These are phyloP conservation scores for Automeris io DNA, from an alignment of 2,888 invertebrate species.

Conservation along the genomic window DNA sequence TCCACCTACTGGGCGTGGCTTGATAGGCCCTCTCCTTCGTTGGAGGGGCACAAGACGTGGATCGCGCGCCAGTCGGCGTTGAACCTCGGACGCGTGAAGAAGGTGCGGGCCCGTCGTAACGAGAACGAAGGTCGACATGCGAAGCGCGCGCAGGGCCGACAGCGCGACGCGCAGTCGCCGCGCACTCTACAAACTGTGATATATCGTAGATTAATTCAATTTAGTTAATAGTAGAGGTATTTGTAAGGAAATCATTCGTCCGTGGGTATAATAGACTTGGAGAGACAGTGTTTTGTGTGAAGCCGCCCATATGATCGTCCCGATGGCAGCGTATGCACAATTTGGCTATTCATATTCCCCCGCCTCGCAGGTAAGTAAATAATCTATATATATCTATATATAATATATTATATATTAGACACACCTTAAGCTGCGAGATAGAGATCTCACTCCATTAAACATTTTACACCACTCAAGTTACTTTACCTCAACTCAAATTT, in stretches of 20 bases:
- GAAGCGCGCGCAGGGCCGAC: slow-evolving; percentile 66
- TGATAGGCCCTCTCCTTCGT: slow-evolving; percentile 64
- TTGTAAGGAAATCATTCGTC: slow-evolving; percentile 53
- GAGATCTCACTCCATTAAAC: too few species aligned
- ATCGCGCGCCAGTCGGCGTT: slow-evolving; percentile 71
- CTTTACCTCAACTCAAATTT: too few species aligned
- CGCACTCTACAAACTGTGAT: slow-evolving; percentile 69
- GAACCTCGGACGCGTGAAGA: slow-evolving; percentile 59
- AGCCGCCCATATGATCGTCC: slow-evolving; percentile 76
- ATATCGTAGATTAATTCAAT: slow-evolving; percentile 47
- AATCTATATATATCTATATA: too few species aligned
- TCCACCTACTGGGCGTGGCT: slow-evolving; percentile 55
- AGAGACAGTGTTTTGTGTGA: slow-evolving; percentile 73
- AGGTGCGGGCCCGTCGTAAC: slow-evolving; percentile 55
- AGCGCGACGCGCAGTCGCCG: slow-evolving; percentile 68
- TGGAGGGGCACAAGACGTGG: slow-evolving; percentile 68
- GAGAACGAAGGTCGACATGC: slow-evolving; percentile 47
- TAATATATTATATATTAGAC: too few species aligned
- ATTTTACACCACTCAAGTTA: too few species aligned
- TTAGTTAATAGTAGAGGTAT: slow-evolving; percentile 42
- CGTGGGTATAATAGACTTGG: slow-evolving; percentile 61
- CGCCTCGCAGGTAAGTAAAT: slow-evolving; percentile 88
- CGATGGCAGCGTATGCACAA: slow-evolving; percentile 90
- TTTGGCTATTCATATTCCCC: slow-evolving; percentile 95
- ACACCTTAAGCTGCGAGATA: too few species aligned